Evolutionary conservation across 23 tunicate species (phyloP), one percentile per base, ranked within the genome.

Genomic region (Halocynthia aurantium): DNA sequence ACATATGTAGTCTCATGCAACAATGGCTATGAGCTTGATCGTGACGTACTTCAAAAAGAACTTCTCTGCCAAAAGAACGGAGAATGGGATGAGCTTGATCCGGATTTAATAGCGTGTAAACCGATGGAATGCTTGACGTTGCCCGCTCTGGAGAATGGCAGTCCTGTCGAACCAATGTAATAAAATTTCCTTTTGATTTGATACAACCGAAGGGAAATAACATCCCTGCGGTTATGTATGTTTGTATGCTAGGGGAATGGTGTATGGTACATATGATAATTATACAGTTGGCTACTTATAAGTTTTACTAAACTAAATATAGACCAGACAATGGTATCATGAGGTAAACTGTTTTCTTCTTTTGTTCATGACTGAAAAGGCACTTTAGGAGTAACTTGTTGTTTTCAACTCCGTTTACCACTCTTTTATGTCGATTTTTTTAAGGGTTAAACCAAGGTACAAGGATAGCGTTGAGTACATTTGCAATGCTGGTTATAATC

Each of bases 21-120:
- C 72, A 51, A 49, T 7, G 98, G 98, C 8, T 60, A 92, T 76
- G 91, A 92, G 83, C 52, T 92, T 7, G 52, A 61, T 6, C 50
- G 57, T 54, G 85, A 79, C 53, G 63, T 80, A 7, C 11, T 64
- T 0, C 67, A 77, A 15, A 60, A 20, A n/a, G 52, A 52, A 12
- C 18, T 82, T 49, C 56, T 17, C 8, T 92, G 98, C 69, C 22
- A 62, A 20, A 80, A 76, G 53, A 62, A 69, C 51, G 98, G 98
- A 50, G 52, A 40, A 52, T 92, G 98, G 98, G 76, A 72, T 50
- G 71, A 69, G 13, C 58, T 21, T 50, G 71, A 79, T 8, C 31
- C 20, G 57, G 88, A 81, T 17, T 57, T 50, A 6, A 57, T 76
- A 19, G 62, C 61, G 12, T 90, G 97, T 56, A 15, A 22, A 44